Conservation (phyloP, 2,797 vertebrate species). For the Antrozous pallidus region DNA sequence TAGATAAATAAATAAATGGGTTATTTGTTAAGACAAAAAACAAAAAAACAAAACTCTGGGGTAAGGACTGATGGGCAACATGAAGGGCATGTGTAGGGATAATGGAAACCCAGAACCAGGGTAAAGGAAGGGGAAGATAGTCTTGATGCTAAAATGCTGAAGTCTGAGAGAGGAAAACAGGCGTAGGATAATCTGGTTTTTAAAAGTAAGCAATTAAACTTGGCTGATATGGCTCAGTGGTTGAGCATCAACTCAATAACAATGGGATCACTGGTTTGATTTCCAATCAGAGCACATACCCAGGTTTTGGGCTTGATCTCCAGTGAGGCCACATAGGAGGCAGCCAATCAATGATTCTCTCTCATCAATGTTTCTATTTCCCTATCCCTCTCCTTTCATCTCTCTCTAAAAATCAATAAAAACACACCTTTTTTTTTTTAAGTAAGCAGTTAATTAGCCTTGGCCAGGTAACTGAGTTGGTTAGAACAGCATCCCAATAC, state of each 20-base stretch:
- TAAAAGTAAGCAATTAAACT: background rate
- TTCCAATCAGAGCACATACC: background rate
- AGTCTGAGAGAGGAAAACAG: background rate
- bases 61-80: background rate
- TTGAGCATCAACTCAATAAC: background rate
- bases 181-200: background rate
- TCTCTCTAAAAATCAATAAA: background rate
- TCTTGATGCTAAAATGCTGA: background rate
- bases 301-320: background rate
- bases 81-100: background rate
- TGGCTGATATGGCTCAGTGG: background rate
- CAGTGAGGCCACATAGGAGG: background rate
- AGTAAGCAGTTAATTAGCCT: background rate
- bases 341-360: background rate
- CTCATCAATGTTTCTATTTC: background rate
- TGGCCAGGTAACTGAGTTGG: background rate
- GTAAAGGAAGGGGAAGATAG: background rate
- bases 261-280: background rate
- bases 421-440: background rate
- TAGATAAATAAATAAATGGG: too few relatives aligned
- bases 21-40: too few relatives aligned
- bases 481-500: background rate
- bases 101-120: background rate
- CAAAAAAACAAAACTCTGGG: background rate
- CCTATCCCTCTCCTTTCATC: too few relatives aligned